Conservation (phyloP, 64 coral and sea anemone species). For the Astreopora myriophthalma region DNA sequence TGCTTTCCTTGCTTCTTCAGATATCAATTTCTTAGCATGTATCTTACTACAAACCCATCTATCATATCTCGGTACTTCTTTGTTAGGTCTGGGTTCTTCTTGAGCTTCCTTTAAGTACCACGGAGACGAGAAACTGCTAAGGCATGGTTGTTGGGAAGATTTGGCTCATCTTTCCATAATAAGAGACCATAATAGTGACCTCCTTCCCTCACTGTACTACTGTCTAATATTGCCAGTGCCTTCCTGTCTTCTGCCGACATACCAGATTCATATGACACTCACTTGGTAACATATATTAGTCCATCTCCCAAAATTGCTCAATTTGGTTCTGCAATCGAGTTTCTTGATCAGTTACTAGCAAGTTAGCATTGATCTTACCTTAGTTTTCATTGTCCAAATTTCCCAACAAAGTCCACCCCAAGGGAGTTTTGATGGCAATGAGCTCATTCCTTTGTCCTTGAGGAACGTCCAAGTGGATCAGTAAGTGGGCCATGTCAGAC, state of each 20-base stretch:
- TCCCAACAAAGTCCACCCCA: slow-evolving; percentile 37
- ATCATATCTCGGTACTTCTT: slow-evolving; percentile 34
- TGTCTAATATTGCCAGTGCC: slow-evolving; percentile 12
- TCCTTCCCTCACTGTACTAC: background rate
- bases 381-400: background rate
- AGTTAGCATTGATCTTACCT: background rate
- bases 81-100: background rate
- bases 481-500: slow-evolving; percentile 20
- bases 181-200: slow-evolving; percentile 40
- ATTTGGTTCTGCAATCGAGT: slow-evolving; percentile 8
- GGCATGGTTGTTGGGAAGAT: slow-evolving; percentile 37
- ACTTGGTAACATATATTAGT: background rate
- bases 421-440: background rate
- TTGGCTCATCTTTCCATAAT: slow-evolving; percentile 1
- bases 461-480: background rate
- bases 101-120: background rate
- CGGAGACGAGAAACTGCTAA: slow-evolving; percentile 33
- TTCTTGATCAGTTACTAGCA: background rate
- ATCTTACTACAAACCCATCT: slow-evolving; percentile 1
- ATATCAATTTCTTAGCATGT: background rate
- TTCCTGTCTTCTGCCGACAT: slow-evolving; percentile 35
- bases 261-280: background rate
- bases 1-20: background rate
- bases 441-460: slow-evolving; percentile 9
- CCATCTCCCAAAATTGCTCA: slow-evolving; percentile 40